Conservation (phyloP, 1,140 invertebrate genomes). For the Aethina tumida region DNA sequence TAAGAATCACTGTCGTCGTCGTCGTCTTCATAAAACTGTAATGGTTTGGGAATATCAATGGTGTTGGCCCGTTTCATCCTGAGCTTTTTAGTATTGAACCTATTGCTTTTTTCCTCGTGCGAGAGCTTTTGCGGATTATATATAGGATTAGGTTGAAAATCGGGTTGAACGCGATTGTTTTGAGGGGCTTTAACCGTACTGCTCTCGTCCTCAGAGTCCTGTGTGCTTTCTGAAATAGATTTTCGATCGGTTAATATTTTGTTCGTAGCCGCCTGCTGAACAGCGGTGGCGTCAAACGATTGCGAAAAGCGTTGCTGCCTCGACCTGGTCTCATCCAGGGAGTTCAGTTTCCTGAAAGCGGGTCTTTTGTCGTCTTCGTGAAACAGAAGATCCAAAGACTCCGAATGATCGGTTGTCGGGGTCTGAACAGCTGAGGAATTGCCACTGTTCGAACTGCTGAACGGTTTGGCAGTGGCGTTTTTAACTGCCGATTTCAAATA, state of each 20-base stretch:
- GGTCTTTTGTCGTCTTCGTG: slow-evolving; percentile 18
- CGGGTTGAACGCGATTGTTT: neutral
- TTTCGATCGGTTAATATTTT: slow-evolving; percentile 11
- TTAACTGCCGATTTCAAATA: slow-evolving; percentile 30
- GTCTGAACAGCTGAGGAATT: slow-evolving; percentile 29
- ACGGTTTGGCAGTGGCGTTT: slow-evolving; percentile 37
- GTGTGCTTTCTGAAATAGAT: slow-evolving; percentile 3
- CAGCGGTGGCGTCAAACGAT: slow-evolving; percentile 8
- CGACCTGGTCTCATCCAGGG: neutral
- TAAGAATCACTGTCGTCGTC: slow-evolving; percentile 30
- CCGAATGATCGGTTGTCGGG: slow-evolving; percentile 25
- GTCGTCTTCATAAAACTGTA: slow-evolving; percentile 44
- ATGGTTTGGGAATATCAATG: slow-evolving; percentile 71
- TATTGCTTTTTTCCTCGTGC: slow-evolving; percentile 32
- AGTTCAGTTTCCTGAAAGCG: slow-evolving; percentile 1
- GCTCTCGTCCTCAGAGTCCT: slow-evolving; percentile 13
- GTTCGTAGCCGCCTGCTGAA: slow-evolving; percentile 17
- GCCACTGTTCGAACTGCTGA: slow-evolving; percentile 27
- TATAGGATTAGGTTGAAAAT: slow-evolving; percentile 22
- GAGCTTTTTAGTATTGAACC: slow-evolving; percentile 57
- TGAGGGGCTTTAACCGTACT: slow-evolving; percentile 15
- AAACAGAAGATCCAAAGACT: slow-evolving; percentile 20
- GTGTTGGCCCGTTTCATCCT: slow-evolving; percentile 81
- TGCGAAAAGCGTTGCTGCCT: neutral
- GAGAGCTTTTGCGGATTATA: slow-evolving; percentile 23